Percentiles rank a stretch among this genome's conserved stretches.
phyloP scores from a whole-genome alignment of 2,888 invertebrate genomes.

The Synanthedon formicaeformis region DNA sequence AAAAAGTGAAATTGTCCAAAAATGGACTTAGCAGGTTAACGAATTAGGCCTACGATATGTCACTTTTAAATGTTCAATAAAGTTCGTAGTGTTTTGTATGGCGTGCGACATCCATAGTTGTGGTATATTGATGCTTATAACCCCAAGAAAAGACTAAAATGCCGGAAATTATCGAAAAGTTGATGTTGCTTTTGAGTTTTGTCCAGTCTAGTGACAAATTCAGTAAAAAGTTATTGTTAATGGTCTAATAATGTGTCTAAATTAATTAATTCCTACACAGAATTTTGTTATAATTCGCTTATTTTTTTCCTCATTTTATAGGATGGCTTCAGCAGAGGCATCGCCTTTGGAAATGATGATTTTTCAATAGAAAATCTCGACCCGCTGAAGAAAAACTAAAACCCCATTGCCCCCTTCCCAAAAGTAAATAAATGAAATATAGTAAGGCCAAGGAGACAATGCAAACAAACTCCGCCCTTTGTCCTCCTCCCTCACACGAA shows the following conservation, averaged over 20 bases:
- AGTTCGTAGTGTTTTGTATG: too few species aligned
- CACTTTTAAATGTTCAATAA: too few species aligned
- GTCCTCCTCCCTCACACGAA: slow-evolving; percentile 38
- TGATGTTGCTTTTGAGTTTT: too few species aligned
- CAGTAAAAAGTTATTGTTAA: background rate
- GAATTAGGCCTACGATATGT: too few species aligned
- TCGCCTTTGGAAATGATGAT: slow-evolving; percentile 91
- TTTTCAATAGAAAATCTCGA: slow-evolving; percentile 95
- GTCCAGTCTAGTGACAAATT: background rate
- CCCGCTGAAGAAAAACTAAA: slow-evolving; percentile 84
- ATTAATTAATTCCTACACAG: background rate
- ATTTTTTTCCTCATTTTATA: slow-evolving; percentile 50
- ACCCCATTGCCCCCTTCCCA: background rate
- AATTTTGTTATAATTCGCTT: background rate
- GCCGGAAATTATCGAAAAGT: too few species aligned
- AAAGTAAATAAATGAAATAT: slow-evolving; percentile 9
- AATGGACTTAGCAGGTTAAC: too few species aligned
- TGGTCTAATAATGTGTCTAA: too few species aligned
- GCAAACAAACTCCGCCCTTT: slow-evolving; percentile 20
- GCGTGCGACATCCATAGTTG: too few species aligned
- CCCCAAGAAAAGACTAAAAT: too few species aligned
- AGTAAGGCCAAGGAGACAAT: slow-evolving; percentile 16
- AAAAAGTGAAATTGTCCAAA: too few species aligned
- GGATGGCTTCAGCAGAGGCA: slow-evolving; percentile 91
- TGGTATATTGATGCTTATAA: too few species aligned